These are phyloP conservation scores for Cryptocheilus praepositus DNA, from an alignment of 2,888 invertebrate genomes.

Conservation along the genomic window DNA sequence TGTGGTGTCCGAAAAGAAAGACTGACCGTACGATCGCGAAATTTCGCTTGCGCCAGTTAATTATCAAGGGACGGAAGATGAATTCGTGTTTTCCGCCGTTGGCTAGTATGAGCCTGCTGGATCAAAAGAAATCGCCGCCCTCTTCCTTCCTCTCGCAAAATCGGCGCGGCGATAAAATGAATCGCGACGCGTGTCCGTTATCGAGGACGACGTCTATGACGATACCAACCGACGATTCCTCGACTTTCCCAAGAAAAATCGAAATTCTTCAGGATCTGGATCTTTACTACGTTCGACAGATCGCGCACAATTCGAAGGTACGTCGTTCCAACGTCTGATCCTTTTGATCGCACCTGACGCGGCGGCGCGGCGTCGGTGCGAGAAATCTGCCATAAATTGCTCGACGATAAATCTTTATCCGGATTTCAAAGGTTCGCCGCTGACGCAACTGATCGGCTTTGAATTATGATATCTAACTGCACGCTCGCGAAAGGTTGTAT, in stretches of 20 bases:
- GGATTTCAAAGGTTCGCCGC: too few relatives aligned
- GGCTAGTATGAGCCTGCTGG: conserved; percentile 74
- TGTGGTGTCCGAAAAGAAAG: too few relatives aligned
- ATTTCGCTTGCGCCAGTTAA: too few relatives aligned
- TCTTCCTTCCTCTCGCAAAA: conserved; percentile 39
- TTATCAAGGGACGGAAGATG: conserved; percentile 61
- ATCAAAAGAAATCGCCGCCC: conserved; percentile 56
- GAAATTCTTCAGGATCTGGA: conserved; percentile 77
- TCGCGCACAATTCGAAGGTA: conserved; percentile 78
- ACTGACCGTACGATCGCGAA: too few relatives aligned
- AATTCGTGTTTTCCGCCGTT: conserved; percentile 77
- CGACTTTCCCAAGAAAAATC: conserved; percentile 67
- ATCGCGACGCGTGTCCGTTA: too few relatives aligned
- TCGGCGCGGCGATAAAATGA: conserved; percentile 62
- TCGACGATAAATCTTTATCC: too few relatives aligned
- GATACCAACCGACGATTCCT: conserved; percentile 44
- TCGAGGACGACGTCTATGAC: too few relatives aligned
- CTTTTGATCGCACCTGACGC: background rate
- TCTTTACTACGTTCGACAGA: conserved; percentile 77
- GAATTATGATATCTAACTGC: background rate
- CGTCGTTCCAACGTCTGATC: too few relatives aligned
- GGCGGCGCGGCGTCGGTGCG: too few relatives aligned
- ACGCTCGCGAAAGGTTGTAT: background rate
- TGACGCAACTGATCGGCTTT: background rate
- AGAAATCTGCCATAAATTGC: too few relatives aligned